Conservation (phyloP, 1,140 invertebrate genomes). For the Scaptomyza graminum region DNA sequence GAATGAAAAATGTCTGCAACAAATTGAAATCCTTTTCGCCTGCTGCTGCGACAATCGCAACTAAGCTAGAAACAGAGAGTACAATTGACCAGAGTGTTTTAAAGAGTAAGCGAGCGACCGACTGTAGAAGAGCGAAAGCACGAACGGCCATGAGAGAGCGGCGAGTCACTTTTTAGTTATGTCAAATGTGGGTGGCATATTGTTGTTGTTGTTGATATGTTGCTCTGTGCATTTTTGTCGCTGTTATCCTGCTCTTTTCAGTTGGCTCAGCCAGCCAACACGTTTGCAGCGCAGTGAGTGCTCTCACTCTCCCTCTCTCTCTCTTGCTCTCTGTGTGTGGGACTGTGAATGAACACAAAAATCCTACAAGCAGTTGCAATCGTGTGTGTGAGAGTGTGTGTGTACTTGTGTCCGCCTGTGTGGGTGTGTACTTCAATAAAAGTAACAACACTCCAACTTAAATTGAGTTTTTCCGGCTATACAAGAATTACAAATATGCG, state of each 20-base stretch:
- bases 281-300: slow-evolving; percentile 5
- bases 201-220: slow-evolving; percentile 39
- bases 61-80: slow-evolving; percentile 50
- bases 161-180: slow-evolving; percentile 26
- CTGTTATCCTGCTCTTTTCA: slow-evolving; percentile 61
- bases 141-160: slow-evolving; percentile 24
- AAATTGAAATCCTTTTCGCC: slow-evolving; percentile 53
- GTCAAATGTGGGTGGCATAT: slow-evolving; percentile 62
- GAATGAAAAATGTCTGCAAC: slow-evolving; percentile 41
- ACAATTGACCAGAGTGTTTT: slow-evolving; percentile 35
- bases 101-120: slow-evolving; percentile 11
- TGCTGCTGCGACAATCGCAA: slow-evolving; percentile 51
- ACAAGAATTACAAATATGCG: slow-evolving; percentile 48
- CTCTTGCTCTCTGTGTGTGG: slow-evolving; percentile 9
- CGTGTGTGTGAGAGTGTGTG: slow-evolving; percentile 7
- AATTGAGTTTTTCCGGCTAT: slow-evolving; percentile 77
- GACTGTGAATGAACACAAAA: slow-evolving; percentile 45
- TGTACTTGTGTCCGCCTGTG: background rate
- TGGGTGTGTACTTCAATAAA: slow-evolving; percentile 49
- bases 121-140: slow-evolving; percentile 11
- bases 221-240: slow-evolving; percentile 50
- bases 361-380: slow-evolving; percentile 43
- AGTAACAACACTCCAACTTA: slow-evolving; percentile 59
- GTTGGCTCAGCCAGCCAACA: slow-evolving; percentile 5
- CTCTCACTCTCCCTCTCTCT: background rate